A percentile compares a stretch with the other conserved stretches of the same genome.
Evolutionary conservation across 2,888 invertebrate species (phyloP).

Genomic region (Drosophila affinis): DNA sequence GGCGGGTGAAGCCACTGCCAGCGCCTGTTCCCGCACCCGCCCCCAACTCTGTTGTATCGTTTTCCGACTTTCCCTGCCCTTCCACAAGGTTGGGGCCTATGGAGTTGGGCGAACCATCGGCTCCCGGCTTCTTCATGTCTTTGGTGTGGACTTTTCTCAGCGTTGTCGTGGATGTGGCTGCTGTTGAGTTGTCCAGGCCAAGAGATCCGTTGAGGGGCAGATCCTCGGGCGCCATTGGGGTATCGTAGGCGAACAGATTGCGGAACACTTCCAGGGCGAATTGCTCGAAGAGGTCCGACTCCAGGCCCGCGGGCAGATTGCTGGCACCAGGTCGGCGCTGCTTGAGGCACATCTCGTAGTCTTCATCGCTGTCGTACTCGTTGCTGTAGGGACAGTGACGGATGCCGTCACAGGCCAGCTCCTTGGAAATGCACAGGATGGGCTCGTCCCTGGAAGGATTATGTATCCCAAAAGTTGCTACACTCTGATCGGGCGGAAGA

Average conservation of each 20-base stretch:
- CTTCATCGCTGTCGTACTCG: conserved; percentile 85
- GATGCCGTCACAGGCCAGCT: conserved; percentile 88
- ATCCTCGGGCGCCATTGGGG: conserved; percentile 64
- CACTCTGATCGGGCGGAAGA: not conserved
- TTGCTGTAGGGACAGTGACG: conserved; percentile 88
- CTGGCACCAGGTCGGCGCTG: conserved; percentile 75
- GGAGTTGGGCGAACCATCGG: conserved; percentile 61
- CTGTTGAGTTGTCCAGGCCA: conserved; percentile 18
- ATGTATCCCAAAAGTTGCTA: not conserved
- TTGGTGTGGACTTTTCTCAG: conserved; percentile 72
- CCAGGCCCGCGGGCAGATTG: conserved; percentile 74
- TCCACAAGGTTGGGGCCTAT: conserved; percentile 40
- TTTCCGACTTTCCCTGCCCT: conserved; percentile 49
- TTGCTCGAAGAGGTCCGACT: conserved; percentile 81
- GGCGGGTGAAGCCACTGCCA: conserved; percentile 72
- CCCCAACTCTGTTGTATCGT: conserved; percentile 50
- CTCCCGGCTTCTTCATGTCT: conserved; percentile 62
- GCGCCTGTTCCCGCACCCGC: conserved; percentile 25
- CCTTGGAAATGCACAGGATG: conserved; percentile 87
- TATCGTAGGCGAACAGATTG: conserved; percentile 81
- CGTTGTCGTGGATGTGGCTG: conserved; percentile 60
- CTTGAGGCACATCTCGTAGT: conserved; percentile 82
- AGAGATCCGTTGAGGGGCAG: conserved; percentile 23
- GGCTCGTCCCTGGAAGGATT: conserved; percentile 75
- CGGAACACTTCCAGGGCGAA: conserved; percentile 83